Evolutionary conservation across 2,888 invertebrate species (phyloP).

Genomic region (Cabera pusaria): DNA sequence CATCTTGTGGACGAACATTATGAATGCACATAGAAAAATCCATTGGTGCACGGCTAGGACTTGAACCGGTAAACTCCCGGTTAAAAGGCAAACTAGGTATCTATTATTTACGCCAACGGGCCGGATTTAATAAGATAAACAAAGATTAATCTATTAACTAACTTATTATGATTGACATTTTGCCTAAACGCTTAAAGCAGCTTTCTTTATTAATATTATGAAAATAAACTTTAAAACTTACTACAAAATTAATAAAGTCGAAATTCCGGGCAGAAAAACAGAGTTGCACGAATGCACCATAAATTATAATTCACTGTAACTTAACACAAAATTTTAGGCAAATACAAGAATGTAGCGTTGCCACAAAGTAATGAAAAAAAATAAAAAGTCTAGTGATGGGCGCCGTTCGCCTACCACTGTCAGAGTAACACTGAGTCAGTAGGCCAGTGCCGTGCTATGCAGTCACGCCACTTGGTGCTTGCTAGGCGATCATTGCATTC

Average conservation of each 20-base stretch:
- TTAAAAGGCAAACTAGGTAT: too few species aligned
- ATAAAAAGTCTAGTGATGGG: slow-evolving; percentile 14
- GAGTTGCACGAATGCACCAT: slow-evolving; percentile 4
- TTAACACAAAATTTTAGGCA: not conserved
- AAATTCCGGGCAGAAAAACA: slow-evolving; percentile 2
- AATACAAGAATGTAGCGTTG: not conserved
- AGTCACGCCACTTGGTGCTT: slow-evolving; percentile 11
- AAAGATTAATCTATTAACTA: too few species aligned
- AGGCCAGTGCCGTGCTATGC: slow-evolving; percentile 7
- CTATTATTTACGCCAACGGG: too few species aligned
- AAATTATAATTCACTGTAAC: not conserved
- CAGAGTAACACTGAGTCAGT: slow-evolving; percentile 10
- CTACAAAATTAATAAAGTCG: not conserved
- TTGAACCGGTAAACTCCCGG: too few species aligned
- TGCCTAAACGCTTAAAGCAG: too few species aligned
- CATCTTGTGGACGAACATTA: too few species aligned
- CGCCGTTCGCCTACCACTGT: slow-evolving; percentile 7
- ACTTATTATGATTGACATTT: too few species aligned
- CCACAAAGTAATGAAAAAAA: not conserved
- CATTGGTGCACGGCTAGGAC: too few species aligned
- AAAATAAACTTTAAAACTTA: too few species aligned
- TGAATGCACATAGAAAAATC: too few species aligned
- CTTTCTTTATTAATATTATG: too few species aligned
- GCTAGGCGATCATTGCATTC: slow-evolving; percentile 15
- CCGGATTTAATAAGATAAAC: too few species aligned